Evolutionary conservation across 2,113 vertebrate species (phyloP), one percentile per base, ranked within the genome.

Genomic region (Lagopus leucura): DNA sequence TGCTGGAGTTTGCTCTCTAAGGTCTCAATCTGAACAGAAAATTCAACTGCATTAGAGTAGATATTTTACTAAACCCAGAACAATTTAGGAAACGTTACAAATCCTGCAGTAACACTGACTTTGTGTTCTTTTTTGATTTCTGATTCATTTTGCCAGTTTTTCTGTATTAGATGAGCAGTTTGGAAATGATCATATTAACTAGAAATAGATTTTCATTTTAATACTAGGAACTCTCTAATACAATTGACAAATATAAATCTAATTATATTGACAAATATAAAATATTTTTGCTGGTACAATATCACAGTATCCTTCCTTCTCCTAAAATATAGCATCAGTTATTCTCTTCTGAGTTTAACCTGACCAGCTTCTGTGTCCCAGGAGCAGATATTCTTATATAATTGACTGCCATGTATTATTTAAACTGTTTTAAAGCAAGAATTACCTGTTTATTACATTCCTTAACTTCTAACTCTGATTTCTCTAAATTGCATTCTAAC

Each of bases 381-480:
- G 60, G 13, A 82, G 16, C 22, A 74, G 42, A 87, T 5, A 55
- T 30, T 40, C 34, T 55, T 32, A 78, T 3, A 65, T 25, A 65
- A 87, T 70, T 61, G 75, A 11, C 25, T 82, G 58, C 9, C 12
- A 8, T 85, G 71, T 86, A 10, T 66, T 77, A 71, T 13, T 22
- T 7, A 70, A 87, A 89, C 6, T 15, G 10, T 8, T 87, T 91
- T 78, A 36, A 50, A 76, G 47, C 27, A 81, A 65, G 63, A 76
- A 90, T 93, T 95, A 99, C 99, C 98, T 99, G 98, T 82, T 96
- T 97, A 85, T 98, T 97, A 94, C 95, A 97, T 82, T 98, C 98
- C 55, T 96, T 97, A 92, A 98, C 96, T 97, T 99, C 98, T 25
- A 97, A 81, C 86, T 98, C 98, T 60, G 97, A 97, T 95, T 97